phyloP scores from a whole-genome alignment of 2,113 vertebrate genomes.

The Elephas maximus region DNA sequence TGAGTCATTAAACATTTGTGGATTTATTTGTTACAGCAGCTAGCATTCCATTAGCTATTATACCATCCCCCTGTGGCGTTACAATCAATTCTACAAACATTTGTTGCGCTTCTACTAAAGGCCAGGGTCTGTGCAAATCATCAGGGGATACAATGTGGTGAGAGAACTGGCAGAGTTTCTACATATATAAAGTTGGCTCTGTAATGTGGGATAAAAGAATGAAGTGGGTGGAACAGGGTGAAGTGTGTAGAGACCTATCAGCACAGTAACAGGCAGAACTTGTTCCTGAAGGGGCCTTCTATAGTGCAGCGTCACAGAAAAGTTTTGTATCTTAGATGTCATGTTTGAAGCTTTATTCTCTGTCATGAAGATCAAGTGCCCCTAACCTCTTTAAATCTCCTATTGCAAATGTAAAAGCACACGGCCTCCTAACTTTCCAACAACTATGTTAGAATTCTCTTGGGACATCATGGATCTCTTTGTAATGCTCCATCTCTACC shows the following conservation, averaged over 20 bases:
- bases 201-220: background rate
- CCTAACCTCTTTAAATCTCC: background rate
- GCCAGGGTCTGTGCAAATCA: background rate
- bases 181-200: background rate
- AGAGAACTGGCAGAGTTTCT: background rate
- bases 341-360: background rate
- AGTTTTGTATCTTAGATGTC: background rate
- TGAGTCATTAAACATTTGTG: background rate
- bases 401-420: background rate
- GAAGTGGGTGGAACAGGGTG: no score
- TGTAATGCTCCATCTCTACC: background rate
- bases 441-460: background rate
- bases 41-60: background rate
- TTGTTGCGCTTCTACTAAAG: background rate
- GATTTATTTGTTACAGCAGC: background rate
- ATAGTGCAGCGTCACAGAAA: background rate
- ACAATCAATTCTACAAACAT: background rate
- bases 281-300: background rate
- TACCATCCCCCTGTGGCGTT: background rate
- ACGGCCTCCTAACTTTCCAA: background rate
- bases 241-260: background rate
- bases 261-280: background rate
- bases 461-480: background rate
- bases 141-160: no score
- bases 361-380: background rate